phyloP scores from a whole-genome alignment of 2,888 invertebrate species.

The Hydropsyche betteni region DNA sequence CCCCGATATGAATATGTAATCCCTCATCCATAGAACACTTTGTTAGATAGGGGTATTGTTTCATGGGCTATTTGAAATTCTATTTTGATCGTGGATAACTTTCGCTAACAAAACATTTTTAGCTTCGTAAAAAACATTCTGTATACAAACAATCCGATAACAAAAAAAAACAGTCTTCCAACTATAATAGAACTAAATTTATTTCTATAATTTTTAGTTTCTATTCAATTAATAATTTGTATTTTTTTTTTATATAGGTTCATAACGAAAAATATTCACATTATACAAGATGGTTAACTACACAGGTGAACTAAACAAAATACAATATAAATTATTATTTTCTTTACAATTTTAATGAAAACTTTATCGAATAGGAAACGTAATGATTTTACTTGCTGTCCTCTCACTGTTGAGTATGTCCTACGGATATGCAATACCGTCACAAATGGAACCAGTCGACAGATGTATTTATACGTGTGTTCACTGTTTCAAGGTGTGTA shows the following conservation, averaged over 20 bases:
- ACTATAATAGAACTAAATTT: too few species aligned
- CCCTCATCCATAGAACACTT: too few species aligned
- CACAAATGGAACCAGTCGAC: slow-evolving; percentile 46
- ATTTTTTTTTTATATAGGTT: not conserved
- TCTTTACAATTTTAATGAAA: not conserved
- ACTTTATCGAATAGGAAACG: slow-evolving; percentile 15
- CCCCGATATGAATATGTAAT: too few species aligned
- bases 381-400: not conserved
- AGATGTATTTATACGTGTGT: slow-evolving; percentile 49
- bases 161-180: too few species aligned
- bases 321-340: not conserved
- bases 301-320: not conserved
- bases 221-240: not conserved
- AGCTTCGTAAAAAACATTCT: too few species aligned
- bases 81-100: too few species aligned
- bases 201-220: too few species aligned
- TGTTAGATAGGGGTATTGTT: too few species aligned
- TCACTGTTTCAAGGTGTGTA: slow-evolving; percentile 47
- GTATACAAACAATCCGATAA: too few species aligned
- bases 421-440: slow-evolving; percentile 35
- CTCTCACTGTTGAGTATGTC: slow-evolving; percentile 20
- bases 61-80: too few species aligned
- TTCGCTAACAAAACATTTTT: too few species aligned
- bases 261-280: not conserved
- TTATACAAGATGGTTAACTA: not conserved